Percentiles rank a stretch among this genome's conserved stretches.
Conservation (phyloP, 2,113 vertebrate genomes). For the Eclectus roratus region DNA sequence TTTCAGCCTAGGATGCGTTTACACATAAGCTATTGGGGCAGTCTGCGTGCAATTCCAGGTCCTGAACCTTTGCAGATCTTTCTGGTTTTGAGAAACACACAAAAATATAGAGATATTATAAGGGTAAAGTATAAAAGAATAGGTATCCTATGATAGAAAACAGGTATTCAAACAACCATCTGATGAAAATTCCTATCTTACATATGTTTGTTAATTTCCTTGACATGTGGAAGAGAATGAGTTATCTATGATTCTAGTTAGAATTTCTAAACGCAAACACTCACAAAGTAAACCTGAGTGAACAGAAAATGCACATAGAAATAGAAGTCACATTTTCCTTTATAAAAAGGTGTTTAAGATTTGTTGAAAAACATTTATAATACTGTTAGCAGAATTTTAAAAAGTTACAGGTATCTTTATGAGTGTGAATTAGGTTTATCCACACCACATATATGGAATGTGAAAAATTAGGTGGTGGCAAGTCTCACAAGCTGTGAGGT, state of each 20-base stretch:
- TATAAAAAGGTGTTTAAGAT: neutral
- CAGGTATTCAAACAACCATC: neutral
- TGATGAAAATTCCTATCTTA: neutral
- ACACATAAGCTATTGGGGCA: neutral
- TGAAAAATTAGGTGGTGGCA: neutral
- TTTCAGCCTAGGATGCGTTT: neutral
- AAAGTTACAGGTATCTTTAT: neutral
- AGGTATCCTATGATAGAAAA: neutral
- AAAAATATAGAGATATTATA: neutral
- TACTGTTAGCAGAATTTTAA: neutral
- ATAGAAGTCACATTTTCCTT: neutral
- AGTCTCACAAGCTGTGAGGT: constrained; percentile 23
- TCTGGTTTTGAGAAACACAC: neutral
- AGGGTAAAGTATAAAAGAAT: neutral
- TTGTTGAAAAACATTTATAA: neutral
- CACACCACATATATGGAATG: neutral
- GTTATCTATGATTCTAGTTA: neutral
- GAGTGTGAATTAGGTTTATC: neutral
- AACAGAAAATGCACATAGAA: neutral
- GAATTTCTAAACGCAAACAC: neutral
- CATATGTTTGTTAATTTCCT: neutral
- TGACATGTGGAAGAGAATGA: neutral
- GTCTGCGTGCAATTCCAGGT: neutral
- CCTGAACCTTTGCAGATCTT: neutral
- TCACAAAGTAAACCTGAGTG: neutral